Percentiles rank a stretch among this genome's conserved stretches.
Evolutionary conservation across 2,797 vertebrate species (phyloP).

Genomic region (Alectoris magna): DNA sequence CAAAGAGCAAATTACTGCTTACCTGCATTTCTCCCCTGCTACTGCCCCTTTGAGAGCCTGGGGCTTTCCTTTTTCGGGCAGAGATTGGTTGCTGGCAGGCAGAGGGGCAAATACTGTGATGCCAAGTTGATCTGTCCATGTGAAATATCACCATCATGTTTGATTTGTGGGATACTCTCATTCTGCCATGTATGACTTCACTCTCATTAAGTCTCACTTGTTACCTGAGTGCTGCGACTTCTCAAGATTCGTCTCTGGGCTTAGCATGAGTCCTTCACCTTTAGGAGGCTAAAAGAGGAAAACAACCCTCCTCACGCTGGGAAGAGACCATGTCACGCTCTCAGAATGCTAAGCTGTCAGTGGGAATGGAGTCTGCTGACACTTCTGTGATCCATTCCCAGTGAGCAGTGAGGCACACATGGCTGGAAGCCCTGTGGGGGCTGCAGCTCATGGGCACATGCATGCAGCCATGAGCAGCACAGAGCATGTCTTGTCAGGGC

Average conservation of each 20-base stretch:
- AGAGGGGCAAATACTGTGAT: background rate
- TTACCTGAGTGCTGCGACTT: background rate
- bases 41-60: background rate
- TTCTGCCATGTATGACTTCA: fast-evolving
- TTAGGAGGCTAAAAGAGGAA: background rate
- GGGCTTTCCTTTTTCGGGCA: background rate
- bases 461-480: fast-evolving
- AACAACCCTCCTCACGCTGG: fast-evolving
- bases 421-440: background rate
- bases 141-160: background rate
- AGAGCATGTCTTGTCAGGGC: background rate
- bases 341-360: background rate
- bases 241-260: background rate
- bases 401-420: fast-evolving
- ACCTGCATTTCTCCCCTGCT: background rate
- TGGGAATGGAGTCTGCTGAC: background rate
- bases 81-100: background rate
- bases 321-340: fast-evolving
- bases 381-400: background rate
- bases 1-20: background rate
- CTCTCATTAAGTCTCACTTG: fast-evolving
- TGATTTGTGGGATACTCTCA: background rate
- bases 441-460: background rate
- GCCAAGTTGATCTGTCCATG: background rate
- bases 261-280: background rate